phyloP scores from a whole-genome alignment of 2,888 invertebrate genomes.

The Pedicia rivosa region DNA sequence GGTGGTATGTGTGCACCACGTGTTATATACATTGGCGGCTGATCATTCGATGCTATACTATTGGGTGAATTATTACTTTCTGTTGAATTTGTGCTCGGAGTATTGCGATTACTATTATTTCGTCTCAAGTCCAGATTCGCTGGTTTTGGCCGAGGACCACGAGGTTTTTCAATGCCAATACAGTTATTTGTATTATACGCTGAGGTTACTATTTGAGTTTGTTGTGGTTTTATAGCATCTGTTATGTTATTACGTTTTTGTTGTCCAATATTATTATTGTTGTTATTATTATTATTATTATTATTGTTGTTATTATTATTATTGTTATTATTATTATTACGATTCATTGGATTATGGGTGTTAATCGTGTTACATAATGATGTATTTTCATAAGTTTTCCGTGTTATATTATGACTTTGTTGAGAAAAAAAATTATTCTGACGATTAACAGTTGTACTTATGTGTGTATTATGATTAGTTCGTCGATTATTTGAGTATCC shows the following conservation, averaged over 20 bases:
- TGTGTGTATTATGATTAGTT: not conserved
- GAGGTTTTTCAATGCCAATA: not conserved
- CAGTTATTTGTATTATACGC: not conserved
- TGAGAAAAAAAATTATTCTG: not conserved
- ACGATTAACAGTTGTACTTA: not conserved
- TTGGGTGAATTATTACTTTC: constrained; percentile 32
- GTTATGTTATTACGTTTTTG: not conserved
- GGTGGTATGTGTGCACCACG: constrained; percentile 29
- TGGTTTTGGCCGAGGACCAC: constrained; percentile 20
- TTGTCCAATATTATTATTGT: not conserved
- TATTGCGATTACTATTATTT: constrained; percentile 27
- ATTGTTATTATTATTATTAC: too few species aligned
- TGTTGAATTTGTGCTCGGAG: constrained; percentile 28
- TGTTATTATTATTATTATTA: not conserved
- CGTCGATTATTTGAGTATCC: not conserved
- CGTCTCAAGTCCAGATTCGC: constrained; percentile 23
- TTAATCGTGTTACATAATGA: too few species aligned
- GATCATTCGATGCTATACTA: constrained; percentile 20
- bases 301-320: too few species aligned
- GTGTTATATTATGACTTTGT: not conserved
- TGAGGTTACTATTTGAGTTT: constrained; percentile 12
- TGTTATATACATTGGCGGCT: constrained; percentile 22
- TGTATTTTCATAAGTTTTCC: not conserved
- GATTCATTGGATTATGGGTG: too few species aligned
- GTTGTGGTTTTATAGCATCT: not conserved